A percentile compares a stretch with the other conserved stretches of the same genome.
Conservation (phyloP, 1,140 invertebrate genomes). For the Drosophila rufa region DNA sequence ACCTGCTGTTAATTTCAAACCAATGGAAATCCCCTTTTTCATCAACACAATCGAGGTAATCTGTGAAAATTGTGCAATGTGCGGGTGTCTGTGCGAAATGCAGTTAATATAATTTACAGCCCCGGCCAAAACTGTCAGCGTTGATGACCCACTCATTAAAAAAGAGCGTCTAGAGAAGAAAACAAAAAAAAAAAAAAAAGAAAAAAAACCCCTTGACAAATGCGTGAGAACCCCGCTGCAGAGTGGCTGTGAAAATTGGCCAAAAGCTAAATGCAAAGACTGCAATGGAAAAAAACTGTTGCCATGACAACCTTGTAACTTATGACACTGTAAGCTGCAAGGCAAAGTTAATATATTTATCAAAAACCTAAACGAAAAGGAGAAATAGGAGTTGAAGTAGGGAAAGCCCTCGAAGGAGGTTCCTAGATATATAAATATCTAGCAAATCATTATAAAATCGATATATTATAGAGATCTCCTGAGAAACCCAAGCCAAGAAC, state of each 20-base stretch:
- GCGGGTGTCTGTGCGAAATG: conserved; percentile 51
- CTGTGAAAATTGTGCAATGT: conserved; percentile 60
- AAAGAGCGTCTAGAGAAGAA: conserved; percentile 30
- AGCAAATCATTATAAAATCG: neutral
- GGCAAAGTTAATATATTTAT: neutral
- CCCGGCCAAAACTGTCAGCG: conserved; percentile 62
- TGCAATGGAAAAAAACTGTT: conserved; percentile 5
- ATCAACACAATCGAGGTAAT: neutral
- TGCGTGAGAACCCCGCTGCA: conserved; percentile 62
- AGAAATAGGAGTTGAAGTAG: no score
- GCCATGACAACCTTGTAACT: conserved; percentile 26
- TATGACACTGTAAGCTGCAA: conserved; percentile 5
- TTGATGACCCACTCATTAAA: conserved; percentile 79
- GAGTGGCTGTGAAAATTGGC: conserved; percentile 30
- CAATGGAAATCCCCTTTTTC: neutral
- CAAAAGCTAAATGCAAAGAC: conserved; percentile 30
- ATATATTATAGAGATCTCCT: neutral
- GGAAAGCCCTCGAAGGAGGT: no score
- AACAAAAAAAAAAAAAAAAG: conserved; percentile 20
- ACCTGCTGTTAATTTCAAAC: neutral
- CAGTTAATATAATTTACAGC: conserved; percentile 72
- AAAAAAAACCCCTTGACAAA: conserved; percentile 65
- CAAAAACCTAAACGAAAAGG: neutral
- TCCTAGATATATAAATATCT: no score
- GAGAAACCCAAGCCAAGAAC: neutral